Base-by-base conservation (phyloP, 2,797 vertebrate species). In the Eutrigla gurnardus region DNA sequence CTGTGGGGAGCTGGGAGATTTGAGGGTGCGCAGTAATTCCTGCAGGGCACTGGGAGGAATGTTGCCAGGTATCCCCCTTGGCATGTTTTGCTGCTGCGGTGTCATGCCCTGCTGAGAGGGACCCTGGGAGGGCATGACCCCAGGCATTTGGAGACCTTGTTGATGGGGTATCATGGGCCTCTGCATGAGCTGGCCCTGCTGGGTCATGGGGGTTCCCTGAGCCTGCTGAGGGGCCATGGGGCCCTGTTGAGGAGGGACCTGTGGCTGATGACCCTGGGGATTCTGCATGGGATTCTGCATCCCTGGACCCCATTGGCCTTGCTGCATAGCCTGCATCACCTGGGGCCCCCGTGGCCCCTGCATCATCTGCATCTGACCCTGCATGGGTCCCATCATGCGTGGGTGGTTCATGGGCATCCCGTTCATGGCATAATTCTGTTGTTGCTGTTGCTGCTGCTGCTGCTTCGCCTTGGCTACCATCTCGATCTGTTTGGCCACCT, bases 1-100 rank as follows among this genome's bases (percentile, higher is more conserved):
- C 91, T 98, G 97, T 0, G 97, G 97, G 6, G 98, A 99, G 78
- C 96, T 99, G 32, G 98, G 98, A 0, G 98, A 99, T 92, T 98
- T 99, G 67, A 99, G 95, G 57, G 97, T 99, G 78, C 96, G 96
- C 82, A 99, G 92, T 53, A 99, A 91, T 80, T 99, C 97, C 87
- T 99, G 98, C 88, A 99, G 93, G 70, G 97, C 98, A 7, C 96
- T 97, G 0, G 96, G 96, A 2, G 97, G 93, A 63, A 98, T 97
- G 92, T 95, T 96, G 17, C 96, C 94, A 0, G 96, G 93, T 0
- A 97, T 96, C 50, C 94, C 90, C 5, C 91, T 95, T 32, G 94
- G 90, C 77, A 95, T 91, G 87, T 96, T 97, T 89, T 95, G 95
- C 65, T 93, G 91, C 61, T 95, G 95, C 53, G 92, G 92, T 33